Base-by-base conservation (phyloP, 2,797 vertebrate genomes). In the Gorsachius magnificus region DNA sequence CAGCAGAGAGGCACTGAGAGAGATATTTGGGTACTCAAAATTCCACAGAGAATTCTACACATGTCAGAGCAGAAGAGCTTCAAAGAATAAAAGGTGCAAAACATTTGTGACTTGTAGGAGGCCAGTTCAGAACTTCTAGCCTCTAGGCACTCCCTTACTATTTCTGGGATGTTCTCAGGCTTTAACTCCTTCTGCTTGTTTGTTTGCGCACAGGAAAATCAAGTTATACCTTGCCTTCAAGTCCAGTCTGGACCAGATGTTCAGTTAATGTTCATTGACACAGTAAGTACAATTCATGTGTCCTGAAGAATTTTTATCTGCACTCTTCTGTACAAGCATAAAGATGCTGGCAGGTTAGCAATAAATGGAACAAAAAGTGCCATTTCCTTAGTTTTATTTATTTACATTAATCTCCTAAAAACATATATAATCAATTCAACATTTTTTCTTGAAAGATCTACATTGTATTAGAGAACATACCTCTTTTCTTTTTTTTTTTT, bases 81-180 rank as follows among this genome's bases (percentile, higher is more conserved):
- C 91, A 90, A 79, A 85, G 54, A 24, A 68, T 51, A 65, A 83
- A 94, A 96, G 91, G 96, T 96, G 93, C 41, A 89, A 95, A 95
- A 70, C 19, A 16, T 92, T 96, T 95, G 58, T 96, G 95, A 95
- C 93, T 96, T 91, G 65, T 48, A 94, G 12, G 22, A 92, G 83
- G 50, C 56, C 63, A 79, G 56, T 63, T 89, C 81, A 79, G 74
- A 92, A 87, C 64, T 75, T 72, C 45, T 26, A 88, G 54, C 92
- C 90, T 88, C 29, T 36, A 81, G 89, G 86, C 57, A 58, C 33
- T 89, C 54, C 51, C 35, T 88, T 41, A 84, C 31, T 20, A n/a
- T 17, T 53, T 35, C 74, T 51, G 35, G 60, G 70, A 51, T 86
- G 22, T 96, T 93, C 76, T 88, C 88, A 95, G n/a, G 8, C 43